Percentiles rank a stretch among this genome's conserved stretches.
Evolutionary conservation across 2,113 vertebrate genomes (phyloP).

Genomic region (Chloropsis hardwickii): DNA sequence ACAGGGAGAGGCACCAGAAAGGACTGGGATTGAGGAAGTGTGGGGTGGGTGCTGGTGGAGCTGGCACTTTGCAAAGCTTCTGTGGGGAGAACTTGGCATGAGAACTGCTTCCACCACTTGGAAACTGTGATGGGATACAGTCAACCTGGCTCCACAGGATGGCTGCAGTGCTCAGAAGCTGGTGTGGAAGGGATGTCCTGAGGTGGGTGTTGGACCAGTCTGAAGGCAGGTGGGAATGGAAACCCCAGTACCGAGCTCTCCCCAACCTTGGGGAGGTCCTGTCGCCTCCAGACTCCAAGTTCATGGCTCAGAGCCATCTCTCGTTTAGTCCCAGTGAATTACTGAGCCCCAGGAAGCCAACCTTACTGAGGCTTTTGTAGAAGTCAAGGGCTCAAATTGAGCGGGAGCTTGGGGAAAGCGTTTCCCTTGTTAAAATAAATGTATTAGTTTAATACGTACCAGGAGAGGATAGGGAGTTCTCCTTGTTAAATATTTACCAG

Average conservation of each 20-base stretch:
- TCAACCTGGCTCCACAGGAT: background rate
- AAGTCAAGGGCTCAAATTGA: constrained; percentile 59
- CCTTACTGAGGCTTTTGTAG: constrained; percentile 40
- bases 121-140: fast-evolving
- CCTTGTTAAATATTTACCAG: constrained; percentile 74
- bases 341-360: constrained; percentile 45
- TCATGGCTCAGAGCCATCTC: constrained; percentile 58
- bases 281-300: background rate
- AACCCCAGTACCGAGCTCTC: background rate
- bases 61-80: fast-evolving
- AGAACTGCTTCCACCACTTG: background rate
- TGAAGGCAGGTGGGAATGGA: background rate
- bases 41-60: background rate
- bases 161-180: background rate
- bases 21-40: fast-evolving
- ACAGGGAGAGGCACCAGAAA: background rate
- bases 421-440: constrained; percentile 72
- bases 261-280: constrained; percentile 11
- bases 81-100: background rate
- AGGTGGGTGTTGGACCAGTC: background rate
- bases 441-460: constrained; percentile 69
- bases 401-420: constrained; percentile 57
- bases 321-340: constrained; percentile 57
- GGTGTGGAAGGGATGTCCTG: background rate
- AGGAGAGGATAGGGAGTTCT: constrained; percentile 69